Conservation (phyloP, 1,140 invertebrate species). For the Drosophila ambigua region DNA sequence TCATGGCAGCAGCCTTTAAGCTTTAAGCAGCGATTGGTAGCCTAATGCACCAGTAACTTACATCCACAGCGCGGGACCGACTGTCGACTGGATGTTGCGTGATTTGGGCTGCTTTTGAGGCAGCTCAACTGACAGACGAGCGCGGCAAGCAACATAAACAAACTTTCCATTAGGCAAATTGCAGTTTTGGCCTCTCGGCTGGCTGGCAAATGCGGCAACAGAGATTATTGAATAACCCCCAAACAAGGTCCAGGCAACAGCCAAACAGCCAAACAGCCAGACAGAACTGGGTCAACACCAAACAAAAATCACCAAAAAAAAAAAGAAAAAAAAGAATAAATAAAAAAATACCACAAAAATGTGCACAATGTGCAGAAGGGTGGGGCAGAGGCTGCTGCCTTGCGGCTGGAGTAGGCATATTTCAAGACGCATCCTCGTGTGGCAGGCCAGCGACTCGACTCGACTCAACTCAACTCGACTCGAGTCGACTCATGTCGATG, state of each 20-base stretch:
- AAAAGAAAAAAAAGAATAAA: not conserved
- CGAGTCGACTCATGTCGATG: conserved; percentile 44
- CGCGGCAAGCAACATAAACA: conserved; percentile 33
- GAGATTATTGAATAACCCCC: conserved; percentile 69
- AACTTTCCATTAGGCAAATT: conserved; percentile 74
- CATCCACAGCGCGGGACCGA: conserved; percentile 22
- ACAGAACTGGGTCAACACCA: conserved; percentile 39
- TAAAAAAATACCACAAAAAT: not conserved
- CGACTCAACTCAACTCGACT: not conserved
- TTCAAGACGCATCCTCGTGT: no score
- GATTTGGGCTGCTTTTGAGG: conserved; percentile 34
- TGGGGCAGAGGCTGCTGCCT: not conserved
- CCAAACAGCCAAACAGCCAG: not conserved
- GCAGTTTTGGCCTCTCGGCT: conserved; percentile 42
- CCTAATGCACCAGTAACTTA: conserved; percentile 61
- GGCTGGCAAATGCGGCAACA: conserved; percentile 7
- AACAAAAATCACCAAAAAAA: conserved; percentile 6
- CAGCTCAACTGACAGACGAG: conserved; percentile 15
- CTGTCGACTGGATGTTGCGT: conserved; percentile 51
- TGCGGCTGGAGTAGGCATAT: no score
- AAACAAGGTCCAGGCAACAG: conserved; percentile 15
- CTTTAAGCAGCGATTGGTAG: conserved; percentile 16
- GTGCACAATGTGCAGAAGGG: not conserved
- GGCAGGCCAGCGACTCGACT: no score
- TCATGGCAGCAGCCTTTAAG: not conserved